Evolutionary conservation across 2,888 invertebrate genomes (phyloP).

Genomic region (Poecilobothrus nobilitatus): DNA sequence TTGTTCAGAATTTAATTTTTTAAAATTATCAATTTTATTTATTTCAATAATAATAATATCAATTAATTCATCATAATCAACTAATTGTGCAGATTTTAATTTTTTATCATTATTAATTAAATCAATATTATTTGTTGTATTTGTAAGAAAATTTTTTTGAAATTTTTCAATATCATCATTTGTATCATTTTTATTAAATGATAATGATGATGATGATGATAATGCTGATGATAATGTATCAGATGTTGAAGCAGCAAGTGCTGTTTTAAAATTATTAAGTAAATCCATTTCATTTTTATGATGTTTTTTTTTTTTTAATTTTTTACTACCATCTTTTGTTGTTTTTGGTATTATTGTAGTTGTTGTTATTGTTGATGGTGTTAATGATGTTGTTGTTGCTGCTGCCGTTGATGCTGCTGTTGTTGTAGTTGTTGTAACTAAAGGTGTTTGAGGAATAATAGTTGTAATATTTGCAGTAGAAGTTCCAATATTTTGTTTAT

Average conservation of each 20-base stretch:
- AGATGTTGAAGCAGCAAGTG: slow-evolving; percentile 28
- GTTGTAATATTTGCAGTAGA: too few relatives aligned
- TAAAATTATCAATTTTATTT: slow-evolving; percentile 36
- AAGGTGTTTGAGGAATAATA: too few relatives aligned
- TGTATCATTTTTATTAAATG: slow-evolving; percentile 17
- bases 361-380: slow-evolving; percentile 15
- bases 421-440: slow-evolving; percentile 12
- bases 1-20: slow-evolving; percentile 29
- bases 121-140: not conserved
- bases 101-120: not conserved
- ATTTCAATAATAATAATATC: slow-evolving; percentile 33
- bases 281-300: slow-evolving; percentile 41
- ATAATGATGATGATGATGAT: slow-evolving; percentile 8
- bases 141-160: not conserved
- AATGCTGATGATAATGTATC: slow-evolving; percentile 18
- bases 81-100: not conserved
- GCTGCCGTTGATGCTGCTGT: slow-evolving; percentile 10
- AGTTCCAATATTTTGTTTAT: too few relatives aligned
- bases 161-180: not conserved
- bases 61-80: slow-evolving; percentile 23
- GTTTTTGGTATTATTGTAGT: slow-evolving; percentile 11
- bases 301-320: slow-evolving; percentile 36
- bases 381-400: slow-evolving; percentile 18
- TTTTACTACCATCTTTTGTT: slow-evolving; percentile 23
- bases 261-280: slow-evolving; percentile 38